Percentiles rank a stretch among this genome's conserved stretches.
These are phyloP conservation scores for Scytalopus superciliaris DNA, from an alignment of 2,113 vertebrate genomes.

Conservation along the genomic window DNA sequence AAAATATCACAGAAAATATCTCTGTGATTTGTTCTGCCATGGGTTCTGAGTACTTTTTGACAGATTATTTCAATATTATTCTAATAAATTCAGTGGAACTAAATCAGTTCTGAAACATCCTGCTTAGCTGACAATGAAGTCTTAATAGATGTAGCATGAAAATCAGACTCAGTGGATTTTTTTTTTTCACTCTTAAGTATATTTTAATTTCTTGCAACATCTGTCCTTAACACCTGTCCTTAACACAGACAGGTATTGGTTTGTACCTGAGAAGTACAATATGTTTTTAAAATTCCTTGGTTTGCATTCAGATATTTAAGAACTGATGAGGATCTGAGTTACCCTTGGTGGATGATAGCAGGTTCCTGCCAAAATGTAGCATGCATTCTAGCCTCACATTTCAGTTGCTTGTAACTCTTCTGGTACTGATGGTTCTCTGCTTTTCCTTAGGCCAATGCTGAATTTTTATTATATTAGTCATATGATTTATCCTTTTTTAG, in stretches of 20 bases:
- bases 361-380: constrained; percentile 6
- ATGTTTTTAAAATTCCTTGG: constrained; percentile 28
- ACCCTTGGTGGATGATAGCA: background rate
- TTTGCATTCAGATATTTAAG: background rate
- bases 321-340: background rate
- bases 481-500: background rate
- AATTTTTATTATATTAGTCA: background rate
- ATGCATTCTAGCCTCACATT: background rate
- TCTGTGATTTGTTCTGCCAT: background rate
- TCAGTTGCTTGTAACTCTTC: background rate
- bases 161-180: background rate
- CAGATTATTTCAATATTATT: background rate
- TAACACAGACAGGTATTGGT: background rate
- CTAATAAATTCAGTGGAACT: constrained; percentile 9
- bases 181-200: constrained; percentile 36
- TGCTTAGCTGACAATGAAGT: constrained; percentile 33
- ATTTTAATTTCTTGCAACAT: constrained; percentile 35
- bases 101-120: constrained; percentile 26
- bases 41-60: background rate
- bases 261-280: constrained; percentile 5
- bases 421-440: background rate
- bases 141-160: constrained; percentile 28
- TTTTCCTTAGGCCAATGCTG: background rate
- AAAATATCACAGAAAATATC: constrained; percentile 16
- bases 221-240: background rate